Base-by-base conservation (phyloP, 2,113 vertebrate genomes). In the Cygnus atratus region DNA sequence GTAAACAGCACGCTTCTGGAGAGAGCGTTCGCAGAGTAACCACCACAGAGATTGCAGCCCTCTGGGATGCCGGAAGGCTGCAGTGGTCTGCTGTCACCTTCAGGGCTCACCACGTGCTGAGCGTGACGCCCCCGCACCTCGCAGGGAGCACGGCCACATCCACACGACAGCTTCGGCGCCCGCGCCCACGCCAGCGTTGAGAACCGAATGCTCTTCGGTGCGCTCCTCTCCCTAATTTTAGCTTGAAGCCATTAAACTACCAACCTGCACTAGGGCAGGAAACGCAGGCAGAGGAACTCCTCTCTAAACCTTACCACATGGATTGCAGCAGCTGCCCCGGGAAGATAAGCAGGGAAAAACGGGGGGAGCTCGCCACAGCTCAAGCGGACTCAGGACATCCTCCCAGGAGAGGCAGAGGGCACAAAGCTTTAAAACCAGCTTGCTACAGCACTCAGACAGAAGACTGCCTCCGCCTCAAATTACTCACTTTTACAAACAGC, bases 381-480 rank as follows among this genome's bases (percentile, higher is more conserved):
- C 0, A 0, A 3, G 0, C 3, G 0, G 29, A 75, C 35, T 14
- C n/a, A 33, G 67, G 29, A 81, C 73, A 88, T 54, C 29, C 15
- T 74, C 67, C 50, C 0, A 0, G 39, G 84, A 20, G 22, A 35
- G n/a, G 63, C 22, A 5, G 50, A 92, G 8, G 10, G 15, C 71
- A 48, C 22, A 2, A 21, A 22, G 26, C 31, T 24, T 59, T 31
- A 39, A 84, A 84, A 78, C 0, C 54, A 16, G 46, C 8, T 81
- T 21, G 10, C 46, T 84, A 65, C 66, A 81, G 35, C 48, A 62
- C 1, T 65, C 13, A 3, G 18, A 43, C 58, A 91, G 62, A 87
- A 75, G 54, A 67, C 9, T 1, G 4, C 17, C 71, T 91, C 54
- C 33, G 58, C 6, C 35, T 16, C 20, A 17, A 72, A 79, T 59